Base-by-base conservation (phyloP, 2,888 invertebrate genomes). In the Acrobasis consociella region DNA sequence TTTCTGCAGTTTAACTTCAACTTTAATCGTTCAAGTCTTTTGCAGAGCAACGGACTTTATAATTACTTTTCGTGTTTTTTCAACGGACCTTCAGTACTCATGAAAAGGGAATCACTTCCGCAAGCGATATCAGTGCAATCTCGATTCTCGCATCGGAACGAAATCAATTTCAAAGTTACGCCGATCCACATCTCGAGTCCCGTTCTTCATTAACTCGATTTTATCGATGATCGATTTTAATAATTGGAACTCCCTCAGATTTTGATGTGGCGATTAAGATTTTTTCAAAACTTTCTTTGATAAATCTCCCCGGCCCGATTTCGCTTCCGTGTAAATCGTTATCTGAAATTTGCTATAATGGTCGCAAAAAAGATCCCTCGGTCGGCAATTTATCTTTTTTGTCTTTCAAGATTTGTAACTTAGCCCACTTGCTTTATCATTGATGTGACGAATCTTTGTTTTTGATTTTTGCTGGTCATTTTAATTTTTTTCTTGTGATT, bases 121-220 rank as follows among this genome's bases (percentile, higher is more conserved):
- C 81, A 82, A 85, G 84, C 78, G 71, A 80, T 86, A 89, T 89
- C 89, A 78, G 72, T 71, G 75, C 79, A 78, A 80, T 74, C 88
- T 90, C 87, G 79, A 74, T 56, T 56, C 74, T 77, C 80, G 81
- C 82, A 78, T 81, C 85, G 85, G 83, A 87, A 87, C 83, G 85
- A 89, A 91, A 91, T 90, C 90, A 89, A 91, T 90, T 89, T 86
- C 81, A 80, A 80, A 82, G 78, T 84, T 82, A 73, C 76, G 72
- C 72, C 74, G 83, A 88, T 87, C 86, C 79, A 77, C 83, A 87
- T 88, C 83, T 81, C 77, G 75, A 75, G 80, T 82, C 84, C 89
- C 86, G 88, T 88, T 87, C 89, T 89, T 90, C 89, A 90, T 91
- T 91, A 90, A 86, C 83, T 86, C 81, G 91, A 91, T 91, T 88